phyloP scores from a whole-genome alignment of 1,140 invertebrate genomes.

The Eumeta japonica region DNA sequence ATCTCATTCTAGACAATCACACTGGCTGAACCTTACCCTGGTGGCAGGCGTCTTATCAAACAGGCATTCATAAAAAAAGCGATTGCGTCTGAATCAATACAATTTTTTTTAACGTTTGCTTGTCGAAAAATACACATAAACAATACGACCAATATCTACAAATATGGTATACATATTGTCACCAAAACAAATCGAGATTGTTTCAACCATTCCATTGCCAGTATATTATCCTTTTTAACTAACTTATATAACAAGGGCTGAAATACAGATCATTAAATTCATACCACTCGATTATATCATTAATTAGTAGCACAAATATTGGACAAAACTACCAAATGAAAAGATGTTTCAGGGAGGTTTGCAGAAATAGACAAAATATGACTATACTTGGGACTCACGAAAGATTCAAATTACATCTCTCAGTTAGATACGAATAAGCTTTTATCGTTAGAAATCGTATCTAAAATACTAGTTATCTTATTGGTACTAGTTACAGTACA shows the following conservation, averaged over 20 bases:
- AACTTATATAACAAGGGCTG: not conserved
- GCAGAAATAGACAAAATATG: conserved; percentile 2
- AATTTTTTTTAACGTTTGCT: too few relatives aligned
- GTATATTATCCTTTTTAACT: not conserved
- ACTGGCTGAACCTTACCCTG: too few relatives aligned
- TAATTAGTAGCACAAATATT: not conserved
- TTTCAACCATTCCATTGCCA: conserved; percentile 2
- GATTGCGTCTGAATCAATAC: too few relatives aligned
- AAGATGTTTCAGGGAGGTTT: conserved; percentile 1
- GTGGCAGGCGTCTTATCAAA: too few relatives aligned
- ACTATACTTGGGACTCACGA: conserved; percentile 5
- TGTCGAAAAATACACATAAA: too few relatives aligned
- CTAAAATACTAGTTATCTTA: not conserved
- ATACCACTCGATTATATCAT: conserved; percentile 1
- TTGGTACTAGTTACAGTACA: conserved; percentile 4
- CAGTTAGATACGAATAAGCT: too few relatives aligned
- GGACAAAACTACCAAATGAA: too few relatives aligned
- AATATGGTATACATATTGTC: too few relatives aligned
- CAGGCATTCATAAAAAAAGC: too few relatives aligned
- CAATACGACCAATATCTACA: too few relatives aligned
- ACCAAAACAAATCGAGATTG: too few relatives aligned
- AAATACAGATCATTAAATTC: conserved; percentile 3
- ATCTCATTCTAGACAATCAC: too few relatives aligned
- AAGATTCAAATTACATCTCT: not conserved
- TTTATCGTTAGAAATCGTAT: not conserved